Evolutionary conservation across 2,113 vertebrate genomes (phyloP).

Genomic region (Eleginops maclovinus): DNA sequence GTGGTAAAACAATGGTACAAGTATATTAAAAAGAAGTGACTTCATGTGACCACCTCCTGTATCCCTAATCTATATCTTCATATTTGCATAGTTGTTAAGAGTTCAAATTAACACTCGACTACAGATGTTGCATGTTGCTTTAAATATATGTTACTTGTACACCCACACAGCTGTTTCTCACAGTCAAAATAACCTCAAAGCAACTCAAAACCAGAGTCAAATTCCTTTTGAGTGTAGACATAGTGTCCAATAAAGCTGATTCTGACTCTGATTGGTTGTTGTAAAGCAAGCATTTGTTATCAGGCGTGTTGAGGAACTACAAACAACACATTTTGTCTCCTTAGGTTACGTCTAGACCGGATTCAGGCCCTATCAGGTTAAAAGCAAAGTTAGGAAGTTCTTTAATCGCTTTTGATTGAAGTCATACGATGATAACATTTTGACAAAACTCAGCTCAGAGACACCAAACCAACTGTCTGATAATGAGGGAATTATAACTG

Average conservation of each 20-base stretch:
- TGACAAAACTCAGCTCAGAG: slow-evolving; percentile 8
- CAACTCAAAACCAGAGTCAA: too few species aligned
- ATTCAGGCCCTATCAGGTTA: slow-evolving; percentile 71
- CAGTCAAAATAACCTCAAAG: too few species aligned
- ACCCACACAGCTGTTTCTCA: too few species aligned
- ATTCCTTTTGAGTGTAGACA: too few species aligned
- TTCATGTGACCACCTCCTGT: too few species aligned
- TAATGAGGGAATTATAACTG: background rate
- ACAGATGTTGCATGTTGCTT: too few species aligned
- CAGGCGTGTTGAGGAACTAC: slow-evolving; percentile 17
- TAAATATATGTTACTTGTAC: too few species aligned
- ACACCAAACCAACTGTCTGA: slow-evolving; percentile 12
- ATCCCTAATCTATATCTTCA: background rate
- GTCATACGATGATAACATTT: slow-evolving; percentile 32
- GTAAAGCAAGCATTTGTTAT: background rate
- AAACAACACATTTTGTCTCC: slow-evolving; percentile 23
- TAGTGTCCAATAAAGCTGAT: background rate
- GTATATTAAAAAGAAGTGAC: too few species aligned
- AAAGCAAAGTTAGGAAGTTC: slow-evolving; percentile 46
- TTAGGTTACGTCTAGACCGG: slow-evolving; percentile 76
- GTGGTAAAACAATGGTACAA: too few species aligned
- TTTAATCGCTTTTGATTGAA: slow-evolving; percentile 36
- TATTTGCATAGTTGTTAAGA: background rate
- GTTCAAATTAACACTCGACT: background rate
- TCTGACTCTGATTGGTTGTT: background rate